Evolutionary conservation across 2,113 vertebrate genomes (phyloP).

Genomic region (Elephas maximus): DNA sequence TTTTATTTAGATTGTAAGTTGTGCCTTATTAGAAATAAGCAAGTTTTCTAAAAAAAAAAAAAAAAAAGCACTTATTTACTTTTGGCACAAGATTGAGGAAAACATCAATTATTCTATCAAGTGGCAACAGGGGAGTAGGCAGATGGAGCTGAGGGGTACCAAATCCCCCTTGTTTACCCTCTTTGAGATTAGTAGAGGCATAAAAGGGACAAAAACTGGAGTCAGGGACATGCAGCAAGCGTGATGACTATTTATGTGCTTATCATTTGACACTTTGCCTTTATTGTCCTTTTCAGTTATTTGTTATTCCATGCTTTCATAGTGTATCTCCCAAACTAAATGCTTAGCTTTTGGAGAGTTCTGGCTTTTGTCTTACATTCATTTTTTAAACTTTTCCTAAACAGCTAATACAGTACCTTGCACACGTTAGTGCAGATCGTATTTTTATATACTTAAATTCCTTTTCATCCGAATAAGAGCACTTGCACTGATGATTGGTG

Average conservation of each 20-base stretch:
- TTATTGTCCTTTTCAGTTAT: not conserved
- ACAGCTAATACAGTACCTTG: not conserved
- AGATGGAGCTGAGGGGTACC: too few species aligned
- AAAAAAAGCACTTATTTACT: not conserved
- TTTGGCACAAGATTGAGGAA: not conserved
- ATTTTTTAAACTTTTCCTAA: not conserved
- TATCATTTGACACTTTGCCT: not conserved
- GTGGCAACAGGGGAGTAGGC: not conserved
- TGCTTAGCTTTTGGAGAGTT: not conserved
- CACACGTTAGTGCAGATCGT: not conserved
- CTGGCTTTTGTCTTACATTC: not conserved
- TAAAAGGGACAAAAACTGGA: too few species aligned
- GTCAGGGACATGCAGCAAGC: not conserved
- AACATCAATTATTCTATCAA: not conserved
- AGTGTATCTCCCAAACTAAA: not conserved
- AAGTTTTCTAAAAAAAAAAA: not conserved
- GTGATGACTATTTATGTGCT: not conserved
- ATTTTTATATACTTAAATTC: not conserved
- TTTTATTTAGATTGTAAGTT: not conserved
- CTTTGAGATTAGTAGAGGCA: not conserved
- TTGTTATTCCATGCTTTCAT: not conserved
- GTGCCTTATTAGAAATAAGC: not conserved
- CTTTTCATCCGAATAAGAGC: not conserved
- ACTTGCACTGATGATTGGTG: not conserved
- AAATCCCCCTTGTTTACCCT: fast-evolving